Base-by-base conservation (phyloP, 2,797 vertebrate species). In the Gallinago nigripennis region DNA sequence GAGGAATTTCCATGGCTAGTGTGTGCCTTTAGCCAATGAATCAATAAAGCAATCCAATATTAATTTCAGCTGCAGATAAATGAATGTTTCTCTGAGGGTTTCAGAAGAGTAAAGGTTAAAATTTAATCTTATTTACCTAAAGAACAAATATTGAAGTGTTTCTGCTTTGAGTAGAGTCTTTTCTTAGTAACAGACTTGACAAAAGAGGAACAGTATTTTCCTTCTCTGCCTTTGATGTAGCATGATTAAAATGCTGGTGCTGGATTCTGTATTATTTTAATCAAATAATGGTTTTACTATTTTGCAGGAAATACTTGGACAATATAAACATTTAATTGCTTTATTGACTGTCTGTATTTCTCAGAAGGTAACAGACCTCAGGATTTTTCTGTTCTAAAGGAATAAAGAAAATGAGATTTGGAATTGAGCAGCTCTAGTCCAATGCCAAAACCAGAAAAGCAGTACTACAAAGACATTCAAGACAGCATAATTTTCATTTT, bases 61-160 rank as follows among this genome's bases (percentile, higher is more conserved):
- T 95, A 73, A 87, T 94, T 95, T 95, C 71, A 92, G 27, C 50
- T 90, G 57, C 39, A 80, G 81, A 71, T 90, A 93, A 92, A 87
- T 31, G n/a, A 66, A 82, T 58, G 24, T 81, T 93, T 80, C 75
- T 90, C 50, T 65, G 80, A 90, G 83, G 41, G 54, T 77, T 92
- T 94, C 86, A 85, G 85, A 89, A 68, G 31, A 78, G 17, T 71
- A 88, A 92, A 93, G 61, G 83, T 91, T 94, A 92, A 94, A 82
- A 78, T 88, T 85, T 91, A 86, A 82, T 88, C 70, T 77, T 94
- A 73, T 77, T 92, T 95, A 85, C 88, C 50, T 85, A 69, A 86
- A 81, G 68, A 92, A 58, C 43, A 88, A 90, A 48, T 81, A 71
- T 46, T 92, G 61, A 94, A 89, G 33, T 86, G 61, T 82, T 91